Conservation (phyloP, 1,140 invertebrate genomes). For the Caerostris darwini region DNA sequence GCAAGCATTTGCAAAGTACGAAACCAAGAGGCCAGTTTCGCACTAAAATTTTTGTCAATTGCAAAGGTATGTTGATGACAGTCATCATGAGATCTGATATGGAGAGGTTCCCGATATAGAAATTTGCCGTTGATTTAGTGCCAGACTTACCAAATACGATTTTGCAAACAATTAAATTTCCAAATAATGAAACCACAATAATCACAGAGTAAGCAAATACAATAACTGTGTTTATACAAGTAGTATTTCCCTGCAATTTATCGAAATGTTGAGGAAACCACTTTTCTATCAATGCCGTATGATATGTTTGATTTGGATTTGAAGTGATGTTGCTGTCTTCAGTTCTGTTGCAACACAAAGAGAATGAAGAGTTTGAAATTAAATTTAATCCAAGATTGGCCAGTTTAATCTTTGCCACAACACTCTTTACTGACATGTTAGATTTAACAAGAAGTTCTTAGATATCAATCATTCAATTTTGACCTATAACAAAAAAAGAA, state of each 20-base stretch:
- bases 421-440: neutral
- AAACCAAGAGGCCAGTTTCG: constrained; percentile 59
- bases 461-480: too few species aligned
- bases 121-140: constrained; percentile 48
- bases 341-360: neutral
- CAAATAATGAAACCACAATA: constrained; percentile 54
- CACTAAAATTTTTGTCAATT: neutral
- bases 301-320: neutral
- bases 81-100: constrained; percentile 70
- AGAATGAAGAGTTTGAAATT: neutral
- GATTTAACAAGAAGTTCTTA: neutral
- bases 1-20: constrained; percentile 47
- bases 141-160: neutral
- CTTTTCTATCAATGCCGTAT: neutral
- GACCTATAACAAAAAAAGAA: too few species aligned
- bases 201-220: constrained; percentile 51
- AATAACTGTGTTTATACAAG: neutral
- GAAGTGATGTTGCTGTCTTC: neutral
- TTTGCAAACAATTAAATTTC: constrained; percentile 65
- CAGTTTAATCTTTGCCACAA: neutral
- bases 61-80: constrained; percentile 50
- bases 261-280: neutral
- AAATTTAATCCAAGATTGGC: neutral
- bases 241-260: neutral
- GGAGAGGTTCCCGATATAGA: constrained; percentile 60